Percentiles rank a stretch among this genome's conserved stretches.
Conservation (phyloP, 2,888 invertebrate genomes). For the Tetranychus piercei region DNA sequence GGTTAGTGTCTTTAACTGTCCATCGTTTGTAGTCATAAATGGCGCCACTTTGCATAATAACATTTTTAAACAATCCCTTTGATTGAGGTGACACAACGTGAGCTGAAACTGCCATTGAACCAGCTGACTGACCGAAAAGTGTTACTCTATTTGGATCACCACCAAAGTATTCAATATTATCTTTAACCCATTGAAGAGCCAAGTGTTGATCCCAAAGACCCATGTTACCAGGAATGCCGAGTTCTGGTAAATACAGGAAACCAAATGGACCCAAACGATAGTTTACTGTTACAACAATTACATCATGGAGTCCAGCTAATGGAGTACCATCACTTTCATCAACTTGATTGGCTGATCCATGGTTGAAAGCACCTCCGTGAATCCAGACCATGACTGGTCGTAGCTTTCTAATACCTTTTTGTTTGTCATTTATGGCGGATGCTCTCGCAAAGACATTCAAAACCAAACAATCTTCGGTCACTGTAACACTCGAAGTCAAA, state of each 20-base stretch:
- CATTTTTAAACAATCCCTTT: background rate
- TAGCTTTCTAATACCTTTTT: background rate
- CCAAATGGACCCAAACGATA: slow-evolving; percentile 12
- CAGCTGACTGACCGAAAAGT: slow-evolving; percentile 9
- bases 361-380: slow-evolving; percentile 11
- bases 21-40: background rate
- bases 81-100: slow-evolving; percentile 10
- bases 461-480: slow-evolving; percentile 6
- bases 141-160: slow-evolving; percentile 9
- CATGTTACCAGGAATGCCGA: slow-evolving; percentile 12
- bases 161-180: slow-evolving; percentile 10
- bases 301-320: slow-evolving; percentile 9
- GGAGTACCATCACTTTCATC: background rate
- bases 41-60: slow-evolving; percentile 8
- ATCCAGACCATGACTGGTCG: slow-evolving; percentile 12
- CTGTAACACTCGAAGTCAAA: background rate
- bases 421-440: background rate
- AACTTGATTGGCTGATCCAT: background rate
- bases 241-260: background rate
- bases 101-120: background rate
- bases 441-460: slow-evolving; percentile 8
- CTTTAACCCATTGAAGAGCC: slow-evolving; percentile 7
- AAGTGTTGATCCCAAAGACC: slow-evolving; percentile 10
- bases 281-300: slow-evolving; percentile 11
- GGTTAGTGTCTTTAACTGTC: background rate